phyloP scores from a whole-genome alignment of 1,140 invertebrate genomes.

The Bicyclus anynana region DNA sequence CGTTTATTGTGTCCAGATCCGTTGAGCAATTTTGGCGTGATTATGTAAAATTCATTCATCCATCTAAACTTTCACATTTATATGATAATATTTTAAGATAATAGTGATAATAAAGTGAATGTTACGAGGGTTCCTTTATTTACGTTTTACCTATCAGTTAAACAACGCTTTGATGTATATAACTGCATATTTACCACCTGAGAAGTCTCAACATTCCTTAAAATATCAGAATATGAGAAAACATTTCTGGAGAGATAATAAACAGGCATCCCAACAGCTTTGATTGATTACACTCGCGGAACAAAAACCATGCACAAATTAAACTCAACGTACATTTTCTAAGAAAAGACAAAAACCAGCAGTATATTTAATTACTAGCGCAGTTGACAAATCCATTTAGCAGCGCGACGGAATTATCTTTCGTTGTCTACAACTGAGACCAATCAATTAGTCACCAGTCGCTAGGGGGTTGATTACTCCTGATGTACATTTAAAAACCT shows the following conservation, averaged over 20 bases:
- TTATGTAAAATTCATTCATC: too few relatives aligned
- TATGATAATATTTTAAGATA: too few relatives aligned
- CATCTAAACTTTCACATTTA: too few relatives aligned
- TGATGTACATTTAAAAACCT: slow-evolving; percentile 31
- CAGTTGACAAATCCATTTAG: slow-evolving; percentile 73
- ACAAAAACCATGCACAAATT: slow-evolving; percentile 16
- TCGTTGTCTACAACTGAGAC: slow-evolving; percentile 65
- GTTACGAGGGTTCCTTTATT: too few relatives aligned
- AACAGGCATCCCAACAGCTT: slow-evolving; percentile 2
- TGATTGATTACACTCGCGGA: slow-evolving; percentile 21
- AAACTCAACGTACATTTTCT: slow-evolving; percentile 10
- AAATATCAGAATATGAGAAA: background rate
- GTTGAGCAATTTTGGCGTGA: too few relatives aligned
- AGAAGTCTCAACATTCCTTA: too few relatives aligned
- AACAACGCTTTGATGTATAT: too few relatives aligned
- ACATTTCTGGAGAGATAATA: background rate
- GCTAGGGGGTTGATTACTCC: slow-evolving; percentile 60
- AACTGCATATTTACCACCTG: too few relatives aligned
- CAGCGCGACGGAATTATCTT: slow-evolving; percentile 58
- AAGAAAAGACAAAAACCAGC: slow-evolving; percentile 26
- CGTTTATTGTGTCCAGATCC: too few relatives aligned
- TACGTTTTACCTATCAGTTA: too few relatives aligned
- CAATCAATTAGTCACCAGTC: slow-evolving; percentile 63
- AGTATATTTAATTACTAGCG: slow-evolving; percentile 63
- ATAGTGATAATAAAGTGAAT: too few relatives aligned